Percentiles rank a stretch among this genome's conserved stretches.
These are phyloP conservation scores for Myoxocephalus aenaeus DNA, from an alignment of 2,797 vertebrate genomes.

Conservation along the genomic window DNA sequence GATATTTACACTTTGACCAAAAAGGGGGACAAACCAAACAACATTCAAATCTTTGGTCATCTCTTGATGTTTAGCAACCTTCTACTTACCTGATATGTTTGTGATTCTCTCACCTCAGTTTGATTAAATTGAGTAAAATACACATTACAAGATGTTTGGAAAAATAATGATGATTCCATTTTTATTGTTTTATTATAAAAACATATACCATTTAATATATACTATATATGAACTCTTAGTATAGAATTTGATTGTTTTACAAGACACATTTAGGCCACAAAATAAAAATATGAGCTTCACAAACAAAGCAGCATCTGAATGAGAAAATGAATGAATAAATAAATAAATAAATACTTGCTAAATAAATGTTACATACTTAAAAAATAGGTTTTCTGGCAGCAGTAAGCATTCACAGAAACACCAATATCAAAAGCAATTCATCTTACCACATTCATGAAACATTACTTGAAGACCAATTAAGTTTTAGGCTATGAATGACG, in stretches of 20 bases:
- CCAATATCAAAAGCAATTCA: conserved; percentile 65
- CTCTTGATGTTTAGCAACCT: background rate
- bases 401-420: conserved; percentile 72
- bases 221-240: conserved; percentile 63
- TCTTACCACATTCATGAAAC: conserved; percentile 66
- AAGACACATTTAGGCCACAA: conserved; percentile 75
- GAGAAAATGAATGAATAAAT: conserved; percentile 64
- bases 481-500: conserved; percentile 41
- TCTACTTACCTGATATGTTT: background rate
- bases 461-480: conserved; percentile 58
- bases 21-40: no score
- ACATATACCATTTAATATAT: conserved; percentile 86
- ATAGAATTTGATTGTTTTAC: conserved; percentile 78
- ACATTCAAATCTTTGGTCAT: background rate
- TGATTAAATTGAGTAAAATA: conserved; percentile 29
- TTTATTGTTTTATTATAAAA: conserved; percentile 81
- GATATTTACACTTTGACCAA: background rate
- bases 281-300: conserved; percentile 78
- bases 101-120: background rate
- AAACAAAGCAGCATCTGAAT: conserved; percentile 78
- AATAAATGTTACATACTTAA: conserved; percentile 65
- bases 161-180: conserved; percentile 82
- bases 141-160: conserved; percentile 60
- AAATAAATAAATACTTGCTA: conserved; percentile 65
- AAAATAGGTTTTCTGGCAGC: conserved; percentile 56